Evolutionary conservation across 2,888 invertebrate species (phyloP), one percentile per base, ranked within the genome.

Genomic region (Amiota communis): DNA sequence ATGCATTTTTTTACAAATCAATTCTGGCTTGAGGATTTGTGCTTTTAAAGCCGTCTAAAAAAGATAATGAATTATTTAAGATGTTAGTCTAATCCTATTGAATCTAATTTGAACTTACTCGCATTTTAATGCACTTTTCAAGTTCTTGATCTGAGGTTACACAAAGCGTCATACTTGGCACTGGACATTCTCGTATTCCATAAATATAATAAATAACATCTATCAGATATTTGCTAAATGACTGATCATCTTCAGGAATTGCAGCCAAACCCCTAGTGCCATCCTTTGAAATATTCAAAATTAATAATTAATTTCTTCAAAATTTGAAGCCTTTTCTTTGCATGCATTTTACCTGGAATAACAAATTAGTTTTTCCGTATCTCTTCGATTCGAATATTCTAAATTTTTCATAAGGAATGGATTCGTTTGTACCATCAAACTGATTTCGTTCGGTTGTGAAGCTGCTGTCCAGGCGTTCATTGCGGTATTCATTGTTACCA

Each of bases 81-180:
- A 23, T 23, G 23, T 36, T 36, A 36, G 0, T 6, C 8, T 36
- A 6, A 36, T 36, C 8, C 2, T 36, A 36, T 36, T 36, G 6
- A 12, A 76, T 49, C 17, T 9, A 6, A 36, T 36, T 36, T 36
- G 4, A 72, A 88, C 91, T 88, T 49, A 96, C 96, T 92, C 92
- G 94, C 97, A 97, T 97, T 90, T 95, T 95, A 61, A 95, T 91
- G 88, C 98, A 98, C 90, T 98, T 98, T 72, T 94, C 94, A 91
- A 96, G 92, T 89, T 98, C 98, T 0, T 93, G 92, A 73, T 96
- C 95, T 0, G 98, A 98, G 0, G 97, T 97, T 23, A 98, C 95
- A 87, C 98, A 98, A 20, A 98, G 89, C 0, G 94, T 94, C 91
- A 97, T 96, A n/a, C 93, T 91, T 64, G 93, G 92, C 9, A 98